Base-by-base conservation (phyloP, 2,888 invertebrate species). In the Erebia aethiops region DNA sequence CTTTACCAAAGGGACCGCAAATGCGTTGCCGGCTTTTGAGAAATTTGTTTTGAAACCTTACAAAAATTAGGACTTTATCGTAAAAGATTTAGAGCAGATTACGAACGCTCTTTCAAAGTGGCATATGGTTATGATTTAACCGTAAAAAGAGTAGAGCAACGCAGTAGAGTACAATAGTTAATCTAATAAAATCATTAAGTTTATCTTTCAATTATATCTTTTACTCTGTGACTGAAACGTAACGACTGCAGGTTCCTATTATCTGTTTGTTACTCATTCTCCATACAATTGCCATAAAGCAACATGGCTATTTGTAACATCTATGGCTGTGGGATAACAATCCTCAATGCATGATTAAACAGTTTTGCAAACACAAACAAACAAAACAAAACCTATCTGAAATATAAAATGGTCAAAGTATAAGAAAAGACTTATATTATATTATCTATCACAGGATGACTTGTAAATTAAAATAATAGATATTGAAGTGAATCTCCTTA, bases 261-360 rank as follows among this genome's bases (percentile, higher is more conserved):
- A 58, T 54, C 51, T 16, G 8, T 11, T 4, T 18, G 11, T 51
- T 18, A 43, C 16, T 68, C 67, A 60, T 54, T 68, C 54, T 16
- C 14, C 52, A 26, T 62, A 26, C 61, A 62, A 26, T 64, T 35
- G 46, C 56, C 62, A 26, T 56, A 46, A 49, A 46, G 52, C 60
- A 69, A n/a, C n/a, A n/a, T n/a, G n/a, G n/a, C n/a, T n/a, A n/a
- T n/a, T n/a, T n/a, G n/a, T n/a, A n/a, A n/a, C 62, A 21, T 62
- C 62, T 62, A 62, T 14, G 21, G 56, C 52, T 60, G 57, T 46
- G 43, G 56, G 69, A 63, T 69, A 69, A 69, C 52, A 16, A 56
- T 56, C 46, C n/a, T 69, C 56, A 26, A 49, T 56, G 46, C 26
- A 56, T 62, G 51, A 46, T 69, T 62, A 56, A 62, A 46, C 43